Conservation (phyloP, 2,888 invertebrate genomes). For the Conomelus anceps region DNA sequence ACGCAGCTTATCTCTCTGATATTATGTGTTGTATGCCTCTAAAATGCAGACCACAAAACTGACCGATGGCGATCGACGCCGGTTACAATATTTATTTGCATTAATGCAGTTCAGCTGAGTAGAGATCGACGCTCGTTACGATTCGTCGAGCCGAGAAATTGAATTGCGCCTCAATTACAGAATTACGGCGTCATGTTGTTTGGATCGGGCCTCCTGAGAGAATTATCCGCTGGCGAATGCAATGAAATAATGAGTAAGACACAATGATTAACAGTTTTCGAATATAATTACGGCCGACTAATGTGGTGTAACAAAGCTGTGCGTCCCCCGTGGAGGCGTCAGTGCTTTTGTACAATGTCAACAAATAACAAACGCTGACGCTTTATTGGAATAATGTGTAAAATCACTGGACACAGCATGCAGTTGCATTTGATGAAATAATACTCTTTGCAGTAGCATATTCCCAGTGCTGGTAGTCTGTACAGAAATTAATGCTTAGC, state of each 20-base stretch:
- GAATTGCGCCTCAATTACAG: background rate
- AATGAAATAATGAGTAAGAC: background rate
- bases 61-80: background rate
- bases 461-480: background rate
- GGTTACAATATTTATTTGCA: background rate
- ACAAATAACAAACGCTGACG: background rate
- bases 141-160: background rate
- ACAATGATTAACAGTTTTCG: background rate
- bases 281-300: background rate
- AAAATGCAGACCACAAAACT: background rate
- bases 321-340: background rate
- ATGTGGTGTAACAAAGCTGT: background rate
- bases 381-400: background rate
- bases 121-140: background rate
- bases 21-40: too few relatives aligned
- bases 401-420: background rate
- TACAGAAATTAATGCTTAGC: background rate
- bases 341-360: background rate
- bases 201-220: background rate
- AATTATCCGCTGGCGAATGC: background rate
- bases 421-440: background rate
- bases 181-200: background rate
- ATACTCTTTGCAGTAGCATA: background rate
- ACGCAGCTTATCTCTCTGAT: too few relatives aligned
- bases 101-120: background rate